Evolutionary conservation across 2,113 vertebrate species (phyloP).

Genomic region (Scomber japonicus): DNA sequence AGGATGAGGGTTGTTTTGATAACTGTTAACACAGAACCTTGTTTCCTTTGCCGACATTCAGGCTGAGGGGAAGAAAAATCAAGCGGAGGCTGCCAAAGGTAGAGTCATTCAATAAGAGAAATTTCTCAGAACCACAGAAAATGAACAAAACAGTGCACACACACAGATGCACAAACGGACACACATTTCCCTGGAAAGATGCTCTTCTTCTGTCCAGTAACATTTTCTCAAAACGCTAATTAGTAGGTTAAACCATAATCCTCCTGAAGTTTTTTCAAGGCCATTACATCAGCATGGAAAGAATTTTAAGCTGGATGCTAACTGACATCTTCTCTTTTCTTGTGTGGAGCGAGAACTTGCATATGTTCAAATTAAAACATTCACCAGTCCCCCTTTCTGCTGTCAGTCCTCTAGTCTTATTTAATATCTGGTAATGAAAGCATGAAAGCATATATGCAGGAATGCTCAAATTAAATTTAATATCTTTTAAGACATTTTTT

Average conservation of each 20-base stretch:
- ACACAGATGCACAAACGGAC: neutral
- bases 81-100: slow-evolving; percentile 19
- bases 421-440: neutral
- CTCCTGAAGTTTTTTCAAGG: slow-evolving; percentile 10
- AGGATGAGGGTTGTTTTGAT: slow-evolving; percentile 51
- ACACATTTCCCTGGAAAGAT: slow-evolving; percentile 14
- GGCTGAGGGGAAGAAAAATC: slow-evolving; percentile 9
- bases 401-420: neutral
- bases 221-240: slow-evolving; percentile 41
- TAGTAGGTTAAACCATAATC: slow-evolving; percentile 32
- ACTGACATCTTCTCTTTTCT: neutral
- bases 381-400: neutral
- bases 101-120: slow-evolving; percentile 13
- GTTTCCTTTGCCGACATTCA: slow-evolving; percentile 25
- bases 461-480: no score
- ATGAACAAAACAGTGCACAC: neutral
- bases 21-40: slow-evolving; percentile 43
- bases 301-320: neutral
- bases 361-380: neutral
- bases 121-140: slow-evolving; percentile 24
- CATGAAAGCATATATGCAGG: neutral
- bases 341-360: neutral
- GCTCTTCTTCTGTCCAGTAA: slow-evolving; percentile 9
- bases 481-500: no score
- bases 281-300: slow-evolving; percentile 2